These are phyloP conservation scores for Plebejus anna DNA, from an alignment of 2,888 invertebrate species.

Conservation along the genomic window DNA sequence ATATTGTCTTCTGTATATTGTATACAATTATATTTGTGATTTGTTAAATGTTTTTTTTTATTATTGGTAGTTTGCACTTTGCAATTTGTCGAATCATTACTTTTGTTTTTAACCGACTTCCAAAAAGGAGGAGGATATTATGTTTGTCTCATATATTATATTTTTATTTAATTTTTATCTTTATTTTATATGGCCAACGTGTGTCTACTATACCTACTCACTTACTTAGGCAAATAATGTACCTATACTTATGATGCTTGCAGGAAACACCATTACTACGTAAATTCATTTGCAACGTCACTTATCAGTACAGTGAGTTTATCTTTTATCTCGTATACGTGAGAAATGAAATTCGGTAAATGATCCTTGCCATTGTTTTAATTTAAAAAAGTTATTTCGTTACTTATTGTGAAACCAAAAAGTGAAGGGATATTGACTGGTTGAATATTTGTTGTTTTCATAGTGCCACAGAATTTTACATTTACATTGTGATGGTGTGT, in stretches of 20 bases:
- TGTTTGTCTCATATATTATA: too few species aligned
- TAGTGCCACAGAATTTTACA: not conserved
- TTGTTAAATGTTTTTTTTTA: conserved; percentile 30
- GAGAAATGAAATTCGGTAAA: conserved; percentile 47
- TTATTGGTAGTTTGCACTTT: too few species aligned
- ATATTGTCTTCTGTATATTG: conserved; percentile 44
- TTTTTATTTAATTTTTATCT: too few species aligned
- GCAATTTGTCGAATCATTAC: too few species aligned
- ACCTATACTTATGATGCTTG: not conserved
- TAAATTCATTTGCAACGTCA: not conserved
- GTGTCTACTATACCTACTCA: not conserved
- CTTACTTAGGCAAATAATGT: not conserved
- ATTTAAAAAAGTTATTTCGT: not conserved
- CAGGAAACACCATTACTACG: not conserved
- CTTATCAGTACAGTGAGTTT: conserved; percentile 30
- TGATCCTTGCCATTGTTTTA: conserved; percentile 36
- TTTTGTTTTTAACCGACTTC: too few species aligned
- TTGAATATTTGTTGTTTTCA: not conserved
- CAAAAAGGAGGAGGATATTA: too few species aligned
- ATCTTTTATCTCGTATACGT: conserved; percentile 46
- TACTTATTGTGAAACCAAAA: not conserved
- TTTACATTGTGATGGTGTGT: not conserved
- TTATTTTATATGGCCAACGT: not conserved
- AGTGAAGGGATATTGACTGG: not conserved
- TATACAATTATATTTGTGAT: conserved; percentile 43